Evolutionary conservation across 1,140 invertebrate species (phyloP).

Genomic region (Saxidomus purpurata): DNA sequence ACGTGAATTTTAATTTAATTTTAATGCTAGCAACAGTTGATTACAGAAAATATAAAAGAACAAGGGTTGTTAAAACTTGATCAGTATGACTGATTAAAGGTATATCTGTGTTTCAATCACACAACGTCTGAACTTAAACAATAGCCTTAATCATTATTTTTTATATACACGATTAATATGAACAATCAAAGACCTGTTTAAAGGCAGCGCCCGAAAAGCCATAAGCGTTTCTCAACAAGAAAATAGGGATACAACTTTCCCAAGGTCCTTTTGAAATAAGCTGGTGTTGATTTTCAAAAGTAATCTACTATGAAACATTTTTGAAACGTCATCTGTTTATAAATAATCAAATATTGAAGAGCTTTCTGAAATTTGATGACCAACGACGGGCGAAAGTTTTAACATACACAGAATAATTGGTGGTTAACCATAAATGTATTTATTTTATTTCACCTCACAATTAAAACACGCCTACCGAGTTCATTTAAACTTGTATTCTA

Average conservation of each 20-base stretch:
- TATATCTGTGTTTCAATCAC: constrained; percentile 12
- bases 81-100: not conserved
- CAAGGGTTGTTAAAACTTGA: not conserved
- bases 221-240: not conserved
- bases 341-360: not conserved
- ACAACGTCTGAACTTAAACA: not conserved
- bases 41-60: not conserved
- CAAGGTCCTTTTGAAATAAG: not conserved
- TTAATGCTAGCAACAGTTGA: not conserved
- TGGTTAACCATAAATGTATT: constrained; percentile 32
- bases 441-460: constrained; percentile 34
- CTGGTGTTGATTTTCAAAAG: not conserved
- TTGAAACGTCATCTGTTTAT: not conserved
- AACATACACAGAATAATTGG: constrained; percentile 3
- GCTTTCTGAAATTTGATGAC: constrained; percentile 8
- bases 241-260: not conserved
- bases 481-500: constrained; percentile 32
- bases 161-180: not conserved
- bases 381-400: constrained; percentile 15
- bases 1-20: not conserved
- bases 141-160: not conserved
- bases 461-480: not conserved
- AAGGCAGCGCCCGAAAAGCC: constrained; percentile 1
- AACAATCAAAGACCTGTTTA: constrained; percentile 9
- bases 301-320: constrained; percentile 5